Percentiles rank a stretch among this genome's conserved stretches.
Evolutionary conservation across 2,113 vertebrate genomes (phyloP).

Genomic region (Gavialis gangeticus): DNA sequence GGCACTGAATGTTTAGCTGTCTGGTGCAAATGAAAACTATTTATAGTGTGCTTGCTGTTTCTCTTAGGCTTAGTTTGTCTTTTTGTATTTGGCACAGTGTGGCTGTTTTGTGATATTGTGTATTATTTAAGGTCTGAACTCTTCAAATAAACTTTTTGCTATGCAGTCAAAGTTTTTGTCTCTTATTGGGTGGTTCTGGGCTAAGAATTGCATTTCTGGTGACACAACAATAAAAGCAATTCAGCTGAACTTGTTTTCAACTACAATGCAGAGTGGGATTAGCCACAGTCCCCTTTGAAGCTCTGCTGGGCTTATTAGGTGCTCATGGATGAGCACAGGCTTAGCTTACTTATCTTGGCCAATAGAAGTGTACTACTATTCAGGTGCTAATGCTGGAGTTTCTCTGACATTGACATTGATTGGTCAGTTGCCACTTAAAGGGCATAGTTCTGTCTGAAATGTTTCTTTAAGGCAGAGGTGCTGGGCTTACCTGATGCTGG

Average conservation of each 20-base stretch:
- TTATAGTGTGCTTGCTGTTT: conserved; percentile 57
- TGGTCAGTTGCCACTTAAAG: not conserved
- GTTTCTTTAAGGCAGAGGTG: no score
- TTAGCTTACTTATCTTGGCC: not conserved
- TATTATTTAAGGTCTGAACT: conserved; percentile 58
- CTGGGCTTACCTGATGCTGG: no score
- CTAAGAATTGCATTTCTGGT: not conserved
- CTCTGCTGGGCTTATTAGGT: no score
- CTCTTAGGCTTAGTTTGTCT: conserved; percentile 57
- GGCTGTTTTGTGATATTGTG: conserved; percentile 75
- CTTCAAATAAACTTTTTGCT: conserved; percentile 84
- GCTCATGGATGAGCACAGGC: no score
- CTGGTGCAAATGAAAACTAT: conserved; percentile 32
- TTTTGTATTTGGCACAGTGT: conserved; percentile 74
- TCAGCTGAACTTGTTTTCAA: not conserved
- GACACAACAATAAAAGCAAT: not conserved
- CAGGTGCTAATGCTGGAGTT: not conserved
- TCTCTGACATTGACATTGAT: not conserved
- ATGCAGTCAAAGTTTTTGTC: conserved; percentile 64
- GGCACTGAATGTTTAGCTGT: conserved; percentile 57
- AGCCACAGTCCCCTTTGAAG: not conserved
- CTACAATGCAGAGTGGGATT: not conserved
- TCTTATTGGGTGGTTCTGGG: not conserved
- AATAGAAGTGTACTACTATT: not conserved
- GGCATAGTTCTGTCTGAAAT: not conserved